Conservation (phyloP, 2,797 vertebrate species). For the Brachyalestes nurse region DNA sequence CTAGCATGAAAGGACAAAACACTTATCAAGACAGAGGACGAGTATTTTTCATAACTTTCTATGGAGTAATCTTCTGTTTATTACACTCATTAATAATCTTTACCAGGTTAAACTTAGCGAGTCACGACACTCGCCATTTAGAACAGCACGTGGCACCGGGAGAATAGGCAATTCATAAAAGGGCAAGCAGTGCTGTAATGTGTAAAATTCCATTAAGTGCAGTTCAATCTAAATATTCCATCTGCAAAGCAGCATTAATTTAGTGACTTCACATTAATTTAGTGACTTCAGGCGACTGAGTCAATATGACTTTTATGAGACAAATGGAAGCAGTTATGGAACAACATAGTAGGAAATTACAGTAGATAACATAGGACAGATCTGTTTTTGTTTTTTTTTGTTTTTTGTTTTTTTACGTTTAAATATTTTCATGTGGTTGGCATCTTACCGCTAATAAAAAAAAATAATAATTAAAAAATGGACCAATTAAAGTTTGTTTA, state of each 20-base stretch:
- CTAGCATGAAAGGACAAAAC: conserved; percentile 67
- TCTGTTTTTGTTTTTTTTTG: too few species aligned
- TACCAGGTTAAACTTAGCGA: conserved; percentile 86
- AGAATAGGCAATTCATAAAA: conserved; percentile 83
- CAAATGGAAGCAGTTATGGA: conserved; percentile 42
- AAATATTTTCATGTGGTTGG: too few species aligned
- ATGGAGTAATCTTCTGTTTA: conserved; percentile 88
- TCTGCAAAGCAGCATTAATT: conserved; percentile 70
- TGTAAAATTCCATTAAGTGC: conserved; percentile 73
- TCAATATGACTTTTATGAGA: conserved; percentile 68
- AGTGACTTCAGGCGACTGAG: conserved; percentile 68
- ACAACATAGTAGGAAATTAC: conserved; percentile 40
- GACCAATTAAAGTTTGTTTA: too few species aligned
- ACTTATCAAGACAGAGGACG: conserved; percentile 68
- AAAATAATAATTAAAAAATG: too few species aligned
- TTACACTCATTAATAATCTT: conserved; percentile 97
- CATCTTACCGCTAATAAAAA: too few species aligned
- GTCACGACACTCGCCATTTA: conserved; percentile 88
- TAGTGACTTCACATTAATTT: conserved; percentile 66
- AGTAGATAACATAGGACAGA: conserved; percentile 8
- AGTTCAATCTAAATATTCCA: conserved; percentile 78
- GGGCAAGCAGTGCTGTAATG: conserved; percentile 72
- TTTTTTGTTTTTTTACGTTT: too few species aligned
- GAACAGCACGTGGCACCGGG: conserved; percentile 80
- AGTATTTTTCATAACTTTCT: conserved; percentile 76